Evolutionary conservation across 2,888 invertebrate genomes (phyloP).

Genomic region (Stenotaenia linearis): DNA sequence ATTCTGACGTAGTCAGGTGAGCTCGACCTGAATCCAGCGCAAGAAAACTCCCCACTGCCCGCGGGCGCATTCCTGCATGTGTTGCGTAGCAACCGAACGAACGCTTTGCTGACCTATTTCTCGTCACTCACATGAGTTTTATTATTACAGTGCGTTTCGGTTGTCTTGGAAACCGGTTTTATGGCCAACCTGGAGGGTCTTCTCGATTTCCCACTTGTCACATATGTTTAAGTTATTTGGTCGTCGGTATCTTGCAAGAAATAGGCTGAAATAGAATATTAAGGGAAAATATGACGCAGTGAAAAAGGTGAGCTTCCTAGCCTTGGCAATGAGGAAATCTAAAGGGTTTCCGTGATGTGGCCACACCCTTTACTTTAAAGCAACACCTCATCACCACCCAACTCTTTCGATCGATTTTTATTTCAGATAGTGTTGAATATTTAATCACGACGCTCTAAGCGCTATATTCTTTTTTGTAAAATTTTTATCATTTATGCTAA

Average conservation of each 20-base stretch:
- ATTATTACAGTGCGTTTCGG: background rate
- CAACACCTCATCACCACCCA: background rate
- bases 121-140: background rate
- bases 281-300: background rate
- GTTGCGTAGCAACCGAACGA: background rate
- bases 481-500: background rate
- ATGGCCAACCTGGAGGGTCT: background rate
- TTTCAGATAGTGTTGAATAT: background rate
- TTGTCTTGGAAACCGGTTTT: constrained; percentile 11
- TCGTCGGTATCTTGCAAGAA: background rate
- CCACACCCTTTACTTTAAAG: background rate
- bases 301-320: background rate
- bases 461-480: too few relatives aligned
- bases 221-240: background rate
- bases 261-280: background rate
- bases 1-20: constrained; percentile 1
- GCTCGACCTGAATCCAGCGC: background rate
- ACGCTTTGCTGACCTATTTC: constrained; percentile 23
- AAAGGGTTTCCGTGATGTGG: background rate
- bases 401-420: background rate
- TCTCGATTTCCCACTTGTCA: background rate
- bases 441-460: background rate
- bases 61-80: background rate
- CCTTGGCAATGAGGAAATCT: background rate
- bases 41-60: background rate